phyloP scores from a whole-genome alignment of 2,888 invertebrate species.

The Chaetogeoica ovagalla region DNA sequence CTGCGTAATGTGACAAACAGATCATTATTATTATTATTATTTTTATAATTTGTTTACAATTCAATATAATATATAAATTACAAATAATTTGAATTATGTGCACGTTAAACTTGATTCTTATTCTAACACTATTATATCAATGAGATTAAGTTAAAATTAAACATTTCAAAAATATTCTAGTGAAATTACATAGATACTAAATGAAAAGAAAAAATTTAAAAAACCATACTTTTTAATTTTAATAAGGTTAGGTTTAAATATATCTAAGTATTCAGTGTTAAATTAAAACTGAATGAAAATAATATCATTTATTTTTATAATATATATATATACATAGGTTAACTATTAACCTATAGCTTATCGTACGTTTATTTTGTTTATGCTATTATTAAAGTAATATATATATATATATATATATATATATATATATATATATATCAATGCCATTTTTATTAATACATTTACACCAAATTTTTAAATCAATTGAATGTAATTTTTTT shows the following conservation, averaged over 20 bases:
- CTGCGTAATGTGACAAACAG: background rate
- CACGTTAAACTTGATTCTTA: no score
- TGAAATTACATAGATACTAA: no score
- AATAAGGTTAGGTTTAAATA: background rate
- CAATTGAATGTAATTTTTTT: background rate
- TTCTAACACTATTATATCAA: no score
- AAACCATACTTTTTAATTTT: background rate
- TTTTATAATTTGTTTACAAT: no score
- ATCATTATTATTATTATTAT: no score
- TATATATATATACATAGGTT: slow-evolving; percentile 20
- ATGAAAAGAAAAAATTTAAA: background rate
- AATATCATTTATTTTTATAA: slow-evolving; percentile 9
- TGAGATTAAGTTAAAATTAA: no score
- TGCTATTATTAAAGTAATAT: background rate
- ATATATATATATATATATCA: slow-evolving; percentile 4
- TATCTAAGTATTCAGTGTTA: background rate
- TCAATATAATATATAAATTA: no score
- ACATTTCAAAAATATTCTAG: no score
- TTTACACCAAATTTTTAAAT: background rate
- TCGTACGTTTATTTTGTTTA: slow-evolving; percentile 25
- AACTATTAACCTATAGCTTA: slow-evolving; percentile 30
- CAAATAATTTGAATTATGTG: no score
- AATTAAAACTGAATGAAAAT: slow-evolving; percentile 13
- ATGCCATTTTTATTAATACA: slow-evolving; percentile 2
- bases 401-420: no score